Conservation (phyloP, 64 coral and sea anemone species). For the Stylophora pistillata region DNA sequence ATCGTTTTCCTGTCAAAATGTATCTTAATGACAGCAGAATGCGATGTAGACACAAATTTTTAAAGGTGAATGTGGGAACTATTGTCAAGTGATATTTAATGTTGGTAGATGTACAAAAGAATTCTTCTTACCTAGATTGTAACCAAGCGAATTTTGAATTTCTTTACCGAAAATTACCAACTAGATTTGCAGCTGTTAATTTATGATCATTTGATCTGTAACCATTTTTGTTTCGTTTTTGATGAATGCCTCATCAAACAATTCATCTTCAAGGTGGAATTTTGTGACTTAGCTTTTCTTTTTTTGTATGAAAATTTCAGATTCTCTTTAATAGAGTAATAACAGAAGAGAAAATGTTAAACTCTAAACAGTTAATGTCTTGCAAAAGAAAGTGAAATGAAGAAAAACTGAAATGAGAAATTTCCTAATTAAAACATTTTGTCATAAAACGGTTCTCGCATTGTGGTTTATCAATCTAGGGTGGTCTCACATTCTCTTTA, state of each 20-base stretch:
- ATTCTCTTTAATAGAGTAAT: background rate
- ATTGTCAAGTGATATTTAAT: background rate
- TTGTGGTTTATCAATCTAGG: no score
- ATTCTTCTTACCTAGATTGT: background rate
- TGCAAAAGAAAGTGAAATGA: conserved; percentile 2
- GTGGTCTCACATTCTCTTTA: no score
- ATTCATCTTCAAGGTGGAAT: background rate
- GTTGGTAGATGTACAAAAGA: background rate
- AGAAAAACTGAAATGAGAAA: conserved; percentile 1
- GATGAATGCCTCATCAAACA: background rate
- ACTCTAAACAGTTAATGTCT: background rate
- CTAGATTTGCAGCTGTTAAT: background rate
- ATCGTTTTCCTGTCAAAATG: background rate
- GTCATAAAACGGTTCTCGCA: background rate
- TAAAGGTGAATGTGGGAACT: background rate
- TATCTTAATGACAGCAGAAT: background rate
- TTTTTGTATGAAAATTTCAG: background rate
- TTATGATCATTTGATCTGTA: background rate
- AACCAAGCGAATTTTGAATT: background rate
- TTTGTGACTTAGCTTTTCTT: background rate
- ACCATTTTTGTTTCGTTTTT: background rate
- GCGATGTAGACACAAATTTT: background rate
- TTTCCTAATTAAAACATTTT: conserved; percentile 6
- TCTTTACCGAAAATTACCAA: background rate
- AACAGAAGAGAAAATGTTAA: background rate